Percentiles rank a stretch among this genome's conserved stretches.
Conservation (phyloP, 2,797 vertebrate species). For the Tragelaphus oryx region DNA sequence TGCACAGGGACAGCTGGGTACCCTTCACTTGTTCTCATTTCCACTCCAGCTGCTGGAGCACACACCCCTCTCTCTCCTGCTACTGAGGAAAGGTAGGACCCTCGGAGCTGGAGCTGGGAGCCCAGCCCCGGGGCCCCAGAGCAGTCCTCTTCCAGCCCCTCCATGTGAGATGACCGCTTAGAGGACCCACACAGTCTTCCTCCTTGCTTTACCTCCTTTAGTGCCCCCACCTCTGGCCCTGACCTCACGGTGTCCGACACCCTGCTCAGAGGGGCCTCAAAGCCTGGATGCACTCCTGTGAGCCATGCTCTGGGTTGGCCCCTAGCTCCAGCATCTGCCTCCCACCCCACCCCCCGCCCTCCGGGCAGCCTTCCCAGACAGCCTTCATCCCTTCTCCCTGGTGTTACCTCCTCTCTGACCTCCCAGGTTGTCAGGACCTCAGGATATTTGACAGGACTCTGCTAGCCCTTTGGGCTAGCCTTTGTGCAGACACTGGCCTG, state of each 20-base stretch:
- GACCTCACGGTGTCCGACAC: background rate
- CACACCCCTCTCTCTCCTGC: background rate
- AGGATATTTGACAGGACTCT: background rate
- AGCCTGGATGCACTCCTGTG: background rate
- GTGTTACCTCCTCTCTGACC: constrained; percentile 63
- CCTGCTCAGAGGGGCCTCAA: background rate
- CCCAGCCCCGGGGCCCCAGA: background rate
- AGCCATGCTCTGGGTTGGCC: background rate
- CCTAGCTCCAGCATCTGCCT: background rate
- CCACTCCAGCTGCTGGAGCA: background rate
- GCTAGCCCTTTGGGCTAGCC: background rate
- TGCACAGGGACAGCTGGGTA: background rate
- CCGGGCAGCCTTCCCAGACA: background rate
- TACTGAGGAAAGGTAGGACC: background rate
- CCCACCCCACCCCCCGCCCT: background rate
- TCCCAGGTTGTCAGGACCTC: constrained; percentile 27
- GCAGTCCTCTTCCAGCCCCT: background rate
- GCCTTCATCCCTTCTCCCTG: background rate
- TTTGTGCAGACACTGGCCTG: background rate
- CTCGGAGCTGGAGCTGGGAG: background rate
- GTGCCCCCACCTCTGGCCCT: background rate
- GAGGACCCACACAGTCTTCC: background rate
- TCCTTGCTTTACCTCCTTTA: background rate
- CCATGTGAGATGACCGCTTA: background rate
- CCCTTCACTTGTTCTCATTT: background rate